These are phyloP conservation scores for Uria aalge DNA, from an alignment of 2,113 vertebrate genomes.

Conservation along the genomic window DNA sequence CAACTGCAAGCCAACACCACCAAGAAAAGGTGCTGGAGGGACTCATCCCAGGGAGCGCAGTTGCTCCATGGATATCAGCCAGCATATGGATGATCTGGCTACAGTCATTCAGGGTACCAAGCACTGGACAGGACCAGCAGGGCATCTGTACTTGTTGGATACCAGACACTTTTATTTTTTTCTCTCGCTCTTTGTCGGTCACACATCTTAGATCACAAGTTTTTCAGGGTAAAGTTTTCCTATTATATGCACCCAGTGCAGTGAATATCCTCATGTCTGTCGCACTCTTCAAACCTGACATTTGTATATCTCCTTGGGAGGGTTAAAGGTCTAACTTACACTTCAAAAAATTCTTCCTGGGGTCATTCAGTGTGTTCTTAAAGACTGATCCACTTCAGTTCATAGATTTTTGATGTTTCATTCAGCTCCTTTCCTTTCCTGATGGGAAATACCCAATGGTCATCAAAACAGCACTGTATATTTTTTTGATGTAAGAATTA, in stretches of 20 bases:
- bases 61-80: neutral
- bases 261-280: neutral
- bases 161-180: neutral
- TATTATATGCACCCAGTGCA: neutral
- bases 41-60: neutral
- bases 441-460: neutral
- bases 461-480: neutral
- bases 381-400: neutral
- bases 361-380: neutral
- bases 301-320: neutral
- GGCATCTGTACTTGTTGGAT: accelerated
- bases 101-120: neutral
- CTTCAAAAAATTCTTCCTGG: neutral
- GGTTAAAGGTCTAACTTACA: neutral
- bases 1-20: neutral
- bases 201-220: neutral
- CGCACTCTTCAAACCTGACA: neutral
- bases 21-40: neutral
- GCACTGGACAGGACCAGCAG: neutral
- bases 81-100: accelerated
- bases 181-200: neutral
- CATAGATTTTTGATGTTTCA: neutral
- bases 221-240: neutral
- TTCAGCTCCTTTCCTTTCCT: neutral
- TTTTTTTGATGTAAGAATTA: neutral